Evolutionary conservation across 2,797 vertebrate genomes (phyloP).

Genomic region (Potorous gilbertii): DNA sequence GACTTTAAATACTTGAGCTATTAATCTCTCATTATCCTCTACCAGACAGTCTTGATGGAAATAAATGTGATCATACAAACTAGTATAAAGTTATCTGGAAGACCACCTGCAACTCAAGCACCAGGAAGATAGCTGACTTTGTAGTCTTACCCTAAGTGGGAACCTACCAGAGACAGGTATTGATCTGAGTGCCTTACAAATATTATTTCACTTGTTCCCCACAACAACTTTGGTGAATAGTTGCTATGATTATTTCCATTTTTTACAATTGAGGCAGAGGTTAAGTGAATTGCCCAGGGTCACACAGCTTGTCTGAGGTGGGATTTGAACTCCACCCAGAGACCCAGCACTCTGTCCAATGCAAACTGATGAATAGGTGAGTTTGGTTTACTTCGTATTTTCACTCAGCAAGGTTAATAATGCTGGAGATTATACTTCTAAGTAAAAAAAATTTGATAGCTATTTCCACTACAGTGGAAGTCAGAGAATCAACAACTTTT

Average conservation of each 20-base stretch:
- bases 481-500: constrained; percentile 79
- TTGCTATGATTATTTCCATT: neutral
- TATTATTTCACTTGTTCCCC: neutral
- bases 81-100: neutral
- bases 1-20: neutral
- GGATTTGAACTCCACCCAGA: neutral
- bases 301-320: neutral
- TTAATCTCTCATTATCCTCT: neutral
- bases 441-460: constrained; percentile 52
- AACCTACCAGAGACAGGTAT: neutral
- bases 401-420: constrained; percentile 22
- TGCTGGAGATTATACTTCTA: constrained; percentile 20
- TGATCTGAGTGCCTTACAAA: neutral
- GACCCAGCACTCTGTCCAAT: neutral
- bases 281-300: neutral
- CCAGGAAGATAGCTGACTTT: neutral
- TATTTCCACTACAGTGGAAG: constrained; percentile 69
- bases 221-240: neutral
- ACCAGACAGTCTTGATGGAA: neutral
- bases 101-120: neutral
- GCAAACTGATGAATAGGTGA: neutral
- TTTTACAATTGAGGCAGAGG: neutral
- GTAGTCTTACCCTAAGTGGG: neutral
- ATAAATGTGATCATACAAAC: neutral
- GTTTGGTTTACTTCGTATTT: neutral